A percentile compares a stretch with the other conserved stretches of the same genome.
These are phyloP conservation scores for Stenichneumon culpator DNA, from an alignment of 2,888 invertebrate species.

Conservation along the genomic window DNA sequence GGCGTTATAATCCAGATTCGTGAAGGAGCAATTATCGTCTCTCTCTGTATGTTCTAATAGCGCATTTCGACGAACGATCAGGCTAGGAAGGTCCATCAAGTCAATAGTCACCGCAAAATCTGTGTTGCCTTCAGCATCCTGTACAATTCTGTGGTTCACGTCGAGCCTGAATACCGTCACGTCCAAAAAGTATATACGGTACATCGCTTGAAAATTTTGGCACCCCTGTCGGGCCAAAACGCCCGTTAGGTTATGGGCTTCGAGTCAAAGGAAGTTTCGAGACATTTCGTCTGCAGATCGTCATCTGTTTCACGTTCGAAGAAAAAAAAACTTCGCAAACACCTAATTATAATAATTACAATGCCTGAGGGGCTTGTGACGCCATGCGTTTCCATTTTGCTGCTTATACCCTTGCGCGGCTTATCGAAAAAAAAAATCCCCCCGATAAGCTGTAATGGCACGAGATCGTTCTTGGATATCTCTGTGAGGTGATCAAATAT, in stretches of 20 bases:
- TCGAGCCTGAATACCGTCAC: slow-evolving; percentile 60
- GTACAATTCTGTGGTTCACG: slow-evolving; percentile 60
- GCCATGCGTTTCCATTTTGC: slow-evolving; percentile 18
- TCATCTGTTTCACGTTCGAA: slow-evolving; percentile 37
- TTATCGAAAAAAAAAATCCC: slow-evolving; percentile 42
- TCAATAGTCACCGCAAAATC: slow-evolving; percentile 61
- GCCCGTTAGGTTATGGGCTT: slow-evolving; percentile 36
- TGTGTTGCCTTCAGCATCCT: slow-evolving; percentile 66
- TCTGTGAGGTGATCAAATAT: slow-evolving; percentile 54
- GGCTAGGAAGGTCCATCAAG: slow-evolving; percentile 67
- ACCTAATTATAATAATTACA: slow-evolving; percentile 73
- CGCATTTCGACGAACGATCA: slow-evolving; percentile 55
- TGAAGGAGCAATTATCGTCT: background rate
- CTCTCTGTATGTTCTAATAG: background rate
- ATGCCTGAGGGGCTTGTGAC: slow-evolving; percentile 52
- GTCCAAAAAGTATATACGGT: slow-evolving; percentile 69
- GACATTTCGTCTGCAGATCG: slow-evolving; percentile 33
- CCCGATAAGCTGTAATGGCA: slow-evolving; percentile 57
- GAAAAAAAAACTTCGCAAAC: slow-evolving; percentile 37
- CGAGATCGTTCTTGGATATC: slow-evolving; percentile 58
- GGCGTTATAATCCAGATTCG: slow-evolving; percentile 57
- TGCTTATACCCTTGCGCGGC: background rate
- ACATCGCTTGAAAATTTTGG: slow-evolving; percentile 42
- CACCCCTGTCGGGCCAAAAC: slow-evolving; percentile 4
- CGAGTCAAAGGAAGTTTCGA: slow-evolving; percentile 16